Percentiles rank a stretch among this genome's conserved stretches.
These are phyloP conservation scores for Heteronetta atricapilla DNA, from an alignment of 2,113 vertebrate species.

Conservation along the genomic window DNA sequence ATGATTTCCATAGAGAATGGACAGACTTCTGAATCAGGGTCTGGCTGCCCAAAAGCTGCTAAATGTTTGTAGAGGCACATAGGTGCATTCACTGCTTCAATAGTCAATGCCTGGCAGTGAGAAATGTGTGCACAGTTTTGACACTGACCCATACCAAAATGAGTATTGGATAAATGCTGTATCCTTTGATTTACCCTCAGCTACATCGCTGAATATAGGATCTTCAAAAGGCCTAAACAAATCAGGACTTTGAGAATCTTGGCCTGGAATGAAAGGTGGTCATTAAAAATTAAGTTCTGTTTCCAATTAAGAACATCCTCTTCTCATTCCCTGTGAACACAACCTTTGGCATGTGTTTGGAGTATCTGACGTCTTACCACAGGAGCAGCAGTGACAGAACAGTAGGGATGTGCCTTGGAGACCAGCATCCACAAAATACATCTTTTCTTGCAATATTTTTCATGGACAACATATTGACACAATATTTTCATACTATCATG, in stretches of 20 bases:
- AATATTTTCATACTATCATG: neutral
- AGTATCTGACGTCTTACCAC: neutral
- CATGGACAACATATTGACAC: neutral
- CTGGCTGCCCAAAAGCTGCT: neutral
- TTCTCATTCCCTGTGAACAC: neutral
- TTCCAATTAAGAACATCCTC: neutral
- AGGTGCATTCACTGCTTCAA: neutral
- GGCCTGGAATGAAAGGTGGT: neutral
- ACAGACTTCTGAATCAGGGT: neutral
- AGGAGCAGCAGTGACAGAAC: neutral
- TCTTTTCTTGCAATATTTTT: neutral
- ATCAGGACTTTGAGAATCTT: neutral
- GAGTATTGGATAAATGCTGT: neutral
- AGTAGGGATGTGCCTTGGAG: neutral
- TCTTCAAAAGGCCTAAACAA: neutral
- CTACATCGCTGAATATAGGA: neutral
- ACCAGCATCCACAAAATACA: neutral
- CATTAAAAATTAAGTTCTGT: neutral
- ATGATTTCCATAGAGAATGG: neutral
- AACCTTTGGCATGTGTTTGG: neutral
- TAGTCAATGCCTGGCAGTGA: neutral
- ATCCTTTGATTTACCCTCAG: neutral
- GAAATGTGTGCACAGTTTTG: neutral
- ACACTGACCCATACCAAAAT: neutral
- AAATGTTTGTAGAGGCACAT: neutral